phyloP scores from a whole-genome alignment of 2,888 invertebrate genomes.

The Pheosia gnoma region DNA sequence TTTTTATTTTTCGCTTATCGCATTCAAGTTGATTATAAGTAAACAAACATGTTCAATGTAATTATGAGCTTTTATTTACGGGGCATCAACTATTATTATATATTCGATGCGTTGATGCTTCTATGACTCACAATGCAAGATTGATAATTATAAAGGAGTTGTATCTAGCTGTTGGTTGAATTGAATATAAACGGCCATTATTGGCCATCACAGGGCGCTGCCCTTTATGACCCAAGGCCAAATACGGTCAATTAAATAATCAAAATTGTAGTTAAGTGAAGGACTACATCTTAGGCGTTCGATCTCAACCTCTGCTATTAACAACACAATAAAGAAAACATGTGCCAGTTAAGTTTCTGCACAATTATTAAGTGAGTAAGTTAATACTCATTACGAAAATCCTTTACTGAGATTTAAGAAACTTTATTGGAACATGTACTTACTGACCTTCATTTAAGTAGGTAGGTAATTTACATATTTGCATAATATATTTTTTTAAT shows the following conservation, averaged over 20 bases:
- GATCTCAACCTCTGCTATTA: background rate
- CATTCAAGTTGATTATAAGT: too few relatives aligned
- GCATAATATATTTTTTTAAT: background rate
- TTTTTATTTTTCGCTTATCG: too few relatives aligned
- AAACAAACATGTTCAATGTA: too few relatives aligned
- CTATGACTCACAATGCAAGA: conserved; percentile 3
- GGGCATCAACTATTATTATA: too few relatives aligned
- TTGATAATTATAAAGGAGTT: conserved; percentile 8
- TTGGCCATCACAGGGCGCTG: conserved; percentile 60
- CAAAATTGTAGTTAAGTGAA: conserved; percentile 15
- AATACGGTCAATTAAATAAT: conserved; percentile 75
- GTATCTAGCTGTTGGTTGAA: background rate
- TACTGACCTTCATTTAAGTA: too few relatives aligned
- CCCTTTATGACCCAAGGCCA: conserved; percentile 59
- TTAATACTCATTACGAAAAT: too few relatives aligned
- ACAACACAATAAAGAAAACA: background rate
- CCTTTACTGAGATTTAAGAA: too few relatives aligned
- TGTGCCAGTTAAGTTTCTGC: too few relatives aligned
- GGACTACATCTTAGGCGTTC: background rate
- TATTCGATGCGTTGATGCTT: conserved; percentile 9
- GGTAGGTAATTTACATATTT: too few relatives aligned
- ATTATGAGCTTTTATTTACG: too few relatives aligned
- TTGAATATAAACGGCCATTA: conserved; percentile 43
- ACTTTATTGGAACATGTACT: too few relatives aligned
- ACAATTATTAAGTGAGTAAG: too few relatives aligned